Evolutionary conservation across 2,113 vertebrate genomes (phyloP).

Genomic region (Pachypanchax playfairii): DNA sequence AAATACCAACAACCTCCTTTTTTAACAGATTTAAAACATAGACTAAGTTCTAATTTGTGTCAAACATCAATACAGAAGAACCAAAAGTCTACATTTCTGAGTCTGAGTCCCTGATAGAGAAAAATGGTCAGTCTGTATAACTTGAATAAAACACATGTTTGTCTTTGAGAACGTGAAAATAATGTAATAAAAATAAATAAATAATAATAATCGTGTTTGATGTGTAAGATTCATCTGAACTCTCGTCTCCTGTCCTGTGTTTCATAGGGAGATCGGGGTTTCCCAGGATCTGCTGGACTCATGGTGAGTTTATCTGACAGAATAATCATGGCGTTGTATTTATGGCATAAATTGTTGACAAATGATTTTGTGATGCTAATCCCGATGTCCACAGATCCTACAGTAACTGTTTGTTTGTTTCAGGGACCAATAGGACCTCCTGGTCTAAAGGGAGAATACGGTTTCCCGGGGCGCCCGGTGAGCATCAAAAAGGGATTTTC

Average conservation of each 20-base stretch:
- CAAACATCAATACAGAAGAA: not conserved
- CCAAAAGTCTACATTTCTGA: too few species aligned
- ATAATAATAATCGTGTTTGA: too few species aligned
- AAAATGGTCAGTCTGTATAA: too few species aligned
- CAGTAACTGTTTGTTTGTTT: constrained; percentile 15
- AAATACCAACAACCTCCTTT: too few species aligned
- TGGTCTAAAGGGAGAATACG: constrained; percentile 92
- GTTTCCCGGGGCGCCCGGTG: constrained; percentile 90
- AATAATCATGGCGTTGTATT: not conserved
- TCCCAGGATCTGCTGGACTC: constrained; percentile 76
- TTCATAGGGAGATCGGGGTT: constrained; percentile 85
- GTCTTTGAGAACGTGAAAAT: too few species aligned
- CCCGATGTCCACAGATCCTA: not conserved
- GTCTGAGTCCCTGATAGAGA: too few species aligned
- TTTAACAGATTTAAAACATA: too few species aligned
- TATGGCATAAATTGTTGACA: not conserved
- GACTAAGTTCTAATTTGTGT: too few species aligned
- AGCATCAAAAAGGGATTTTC: constrained; percentile 55
- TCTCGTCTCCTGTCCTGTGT: not conserved
- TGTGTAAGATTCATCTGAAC: not conserved
- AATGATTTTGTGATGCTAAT: not conserved
- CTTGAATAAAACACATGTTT: too few species aligned
- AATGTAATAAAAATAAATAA: too few species aligned
- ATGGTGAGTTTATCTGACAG: constrained; percentile 72
- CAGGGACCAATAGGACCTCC: constrained; percentile 87